Conservation (phyloP, 1,140 invertebrate genomes). For the Eriocheir sinensis region DNA sequence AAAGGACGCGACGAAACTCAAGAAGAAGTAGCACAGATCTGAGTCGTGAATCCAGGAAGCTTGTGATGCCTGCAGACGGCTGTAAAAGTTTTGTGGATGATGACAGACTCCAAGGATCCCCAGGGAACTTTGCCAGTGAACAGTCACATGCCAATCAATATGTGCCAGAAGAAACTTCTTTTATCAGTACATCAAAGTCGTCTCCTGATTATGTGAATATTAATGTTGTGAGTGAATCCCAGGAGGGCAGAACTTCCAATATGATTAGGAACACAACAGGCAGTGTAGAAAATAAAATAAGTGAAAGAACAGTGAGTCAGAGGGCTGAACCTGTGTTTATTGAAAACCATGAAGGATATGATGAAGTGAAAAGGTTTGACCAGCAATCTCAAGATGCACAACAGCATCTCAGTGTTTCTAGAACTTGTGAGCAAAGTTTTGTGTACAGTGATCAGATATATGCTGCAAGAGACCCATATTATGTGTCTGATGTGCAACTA, state of each 20-base stretch:
- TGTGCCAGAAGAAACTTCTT: slow-evolving; percentile 39
- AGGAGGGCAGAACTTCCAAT: slow-evolving; percentile 39
- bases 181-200: slow-evolving; percentile 41
- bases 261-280: neutral
- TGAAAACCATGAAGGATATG: slow-evolving; percentile 70
- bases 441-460: slow-evolving; percentile 75
- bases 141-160: slow-evolving; percentile 18
- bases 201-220: slow-evolving; percentile 77
- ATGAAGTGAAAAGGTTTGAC: slow-evolving; percentile 61
- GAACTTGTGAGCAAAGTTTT: slow-evolving; percentile 73
- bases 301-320: slow-evolving; percentile 68
- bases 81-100: slow-evolving; percentile 45
- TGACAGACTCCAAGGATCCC: slow-evolving; percentile 27
- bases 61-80: neutral
- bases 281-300: slow-evolving; percentile 49
- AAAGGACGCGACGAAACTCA: slow-evolving; percentile 76
- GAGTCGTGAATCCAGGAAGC: slow-evolving; percentile 57
- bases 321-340: slow-evolving; percentile 76
- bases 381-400: slow-evolving; percentile 52
- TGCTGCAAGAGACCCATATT: slow-evolving; percentile 79
- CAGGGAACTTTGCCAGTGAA: slow-evolving; percentile 56
- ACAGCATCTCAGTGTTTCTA: slow-evolving; percentile 38
- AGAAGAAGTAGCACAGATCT: slow-evolving; percentile 72
- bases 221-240: slow-evolving; percentile 68
- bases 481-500: slow-evolving; percentile 76